phyloP scores from a whole-genome alignment of 2,113 vertebrate genomes.

The Mus pahari region DNA sequence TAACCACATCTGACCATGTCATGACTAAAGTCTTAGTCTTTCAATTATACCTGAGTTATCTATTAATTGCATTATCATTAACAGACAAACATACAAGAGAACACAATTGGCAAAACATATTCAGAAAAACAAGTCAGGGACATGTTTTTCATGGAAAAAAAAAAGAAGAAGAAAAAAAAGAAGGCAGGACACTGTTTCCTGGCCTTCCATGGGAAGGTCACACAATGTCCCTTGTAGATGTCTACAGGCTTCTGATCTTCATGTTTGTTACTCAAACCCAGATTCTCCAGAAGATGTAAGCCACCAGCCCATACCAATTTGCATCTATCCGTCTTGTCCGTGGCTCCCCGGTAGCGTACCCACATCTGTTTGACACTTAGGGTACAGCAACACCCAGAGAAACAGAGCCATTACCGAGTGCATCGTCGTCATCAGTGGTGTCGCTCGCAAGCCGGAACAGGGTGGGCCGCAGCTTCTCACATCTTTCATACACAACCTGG shows the following conservation, averaged over 20 bases:
- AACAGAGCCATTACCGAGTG: slow-evolving; percentile 84
- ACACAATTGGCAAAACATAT: not conserved
- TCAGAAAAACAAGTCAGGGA: not conserved
- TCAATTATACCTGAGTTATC: not conserved
- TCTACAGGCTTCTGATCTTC: not conserved
- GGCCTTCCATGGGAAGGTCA: not conserved
- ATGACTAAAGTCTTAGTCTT: not conserved
- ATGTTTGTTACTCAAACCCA: not conserved
- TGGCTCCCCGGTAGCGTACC: fast-evolving
- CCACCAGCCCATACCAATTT: not conserved
- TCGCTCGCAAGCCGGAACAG: slow-evolving; percentile 93
- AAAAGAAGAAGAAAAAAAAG: fast-evolving
- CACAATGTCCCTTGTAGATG: no score
- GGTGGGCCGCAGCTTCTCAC: slow-evolving; percentile 91
- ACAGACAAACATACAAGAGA: not conserved
- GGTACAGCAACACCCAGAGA: fast-evolving
- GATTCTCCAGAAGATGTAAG: not conserved
- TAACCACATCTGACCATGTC: not conserved
- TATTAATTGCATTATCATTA: not conserved
- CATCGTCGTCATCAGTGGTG: slow-evolving; percentile 88
- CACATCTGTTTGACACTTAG: fast-evolving
- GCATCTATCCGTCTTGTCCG: not conserved
- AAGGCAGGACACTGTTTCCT: not conserved
- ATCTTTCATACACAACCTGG: slow-evolving; percentile 88
- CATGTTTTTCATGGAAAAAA: not conserved